Base-by-base conservation (phyloP, 2,888 invertebrate species). In the Alloscopus bannaensis region DNA sequence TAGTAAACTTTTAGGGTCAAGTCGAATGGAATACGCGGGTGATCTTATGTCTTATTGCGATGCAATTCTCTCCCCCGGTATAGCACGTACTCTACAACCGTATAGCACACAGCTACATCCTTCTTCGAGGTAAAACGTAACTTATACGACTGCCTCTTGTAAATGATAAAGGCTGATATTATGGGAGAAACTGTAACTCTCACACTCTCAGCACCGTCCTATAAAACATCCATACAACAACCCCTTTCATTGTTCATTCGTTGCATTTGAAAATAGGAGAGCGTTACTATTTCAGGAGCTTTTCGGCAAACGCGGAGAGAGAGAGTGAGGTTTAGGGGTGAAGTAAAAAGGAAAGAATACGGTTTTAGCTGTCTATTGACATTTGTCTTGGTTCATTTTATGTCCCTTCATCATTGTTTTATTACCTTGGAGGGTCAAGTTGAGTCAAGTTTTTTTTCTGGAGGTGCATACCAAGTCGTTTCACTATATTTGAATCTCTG, bases 341-440 rank as follows among this genome's bases (percentile, higher is more conserved):
- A 60, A 50, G 24, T 31, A 28, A 69, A 69, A 60, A 50, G 24
- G 22, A 28, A 69, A 69, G 55, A 78, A 65, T 65, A 78, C 29
- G 70, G 40, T 72, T 79, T 75, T 68, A 70, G 68, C 79, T 79
- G 80, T 84, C 83, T 84, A 84, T 84, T 83, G 84, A 84, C 83
- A 83, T 85, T 84, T 85, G 84, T 85, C 82, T 84, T 81, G 82
- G 82, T 78, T 85, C 84, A 83, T 84, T 85, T 85, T 85, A 85
- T 85, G 75, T 81, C 81, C 83, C 81, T 84, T 84, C 85, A 85
- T 85, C 85, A 85, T 85, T 85, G 85, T 84, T 85, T 85, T 85
- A 85, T 84, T 83, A 81, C 85, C 77, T 72, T 62, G 57, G 78
- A 81, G 83, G 81, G 83, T 82, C 82, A 82, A 82, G 75, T 82